Evolutionary conservation across 2,888 invertebrate genomes (phyloP), one percentile per base, ranked within the genome.

Genomic region (Operophtera brumata): DNA sequence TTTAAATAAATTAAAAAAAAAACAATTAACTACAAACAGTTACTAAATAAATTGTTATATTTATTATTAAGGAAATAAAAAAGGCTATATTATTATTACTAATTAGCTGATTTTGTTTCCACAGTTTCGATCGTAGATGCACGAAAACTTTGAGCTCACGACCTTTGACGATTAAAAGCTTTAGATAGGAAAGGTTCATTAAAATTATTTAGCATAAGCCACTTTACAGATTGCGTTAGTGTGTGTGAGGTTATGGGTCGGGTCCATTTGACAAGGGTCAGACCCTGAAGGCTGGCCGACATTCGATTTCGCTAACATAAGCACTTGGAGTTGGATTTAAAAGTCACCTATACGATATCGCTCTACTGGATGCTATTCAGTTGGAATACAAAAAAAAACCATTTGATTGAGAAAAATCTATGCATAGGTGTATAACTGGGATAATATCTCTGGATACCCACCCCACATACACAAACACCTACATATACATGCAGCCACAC

Each of bases 191-290:
- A 47, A 47, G 47, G 36, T 37, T 42, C 45, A 55, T 55, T 49
- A 45, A 46, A 55, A 55, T 50, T 48, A 54, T 54, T 50, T 50
- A 34, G 36, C 49, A 36, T 49, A 55, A 50, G 42, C 45, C 48
- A 57, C 52, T 57, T 49, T 37, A 42, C 36, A 48, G 36, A 35
- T 36, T 49, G 53, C 41, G 36, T 50, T 49, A 55, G 51, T 60
- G 40, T 61, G 56, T 61, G 71, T 67, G 39, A 47, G 11, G 42
- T 50, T 69, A 73, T 70, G 70, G 68, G 71, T 70, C 60, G 69
- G 59, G 62, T 59, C 61, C 65, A 65, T 68, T 71, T 79, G 78
- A 79, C 65, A 72, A 70, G 77, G 78, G 78, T 79, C 65, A 54
- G 56, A 53, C 53, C 62, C 49, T 63, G 58, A 60, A 53, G 50